Conservation (phyloP, 2,888 invertebrate species). For the Mythimna pallens region DNA sequence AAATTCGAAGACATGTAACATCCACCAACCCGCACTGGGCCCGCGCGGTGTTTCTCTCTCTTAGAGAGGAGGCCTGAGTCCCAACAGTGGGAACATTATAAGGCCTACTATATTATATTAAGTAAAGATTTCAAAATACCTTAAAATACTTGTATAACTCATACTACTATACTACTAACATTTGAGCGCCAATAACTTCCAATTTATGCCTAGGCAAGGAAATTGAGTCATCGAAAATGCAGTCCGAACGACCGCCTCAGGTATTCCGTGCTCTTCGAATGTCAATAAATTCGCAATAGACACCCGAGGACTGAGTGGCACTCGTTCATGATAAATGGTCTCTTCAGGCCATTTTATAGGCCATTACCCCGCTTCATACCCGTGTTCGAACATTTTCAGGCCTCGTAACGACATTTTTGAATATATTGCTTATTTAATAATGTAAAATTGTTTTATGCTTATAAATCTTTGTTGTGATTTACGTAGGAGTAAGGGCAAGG, state of each 20-base stretch:
- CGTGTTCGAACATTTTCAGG: slow-evolving; percentile 61
- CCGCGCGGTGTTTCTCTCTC: too few relatives aligned
- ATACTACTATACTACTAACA: not conserved
- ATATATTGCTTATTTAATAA: slow-evolving; percentile 68
- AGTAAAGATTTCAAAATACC: too few relatives aligned
- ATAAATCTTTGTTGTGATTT: slow-evolving; percentile 61
- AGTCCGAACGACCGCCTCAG: slow-evolving; percentile 46
- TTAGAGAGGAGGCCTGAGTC: too few relatives aligned
- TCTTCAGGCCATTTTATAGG: slow-evolving; percentile 68
- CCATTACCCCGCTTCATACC: slow-evolving; percentile 60
- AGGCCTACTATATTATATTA: too few relatives aligned
- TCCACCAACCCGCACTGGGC: too few relatives aligned
- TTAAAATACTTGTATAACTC: not conserved
- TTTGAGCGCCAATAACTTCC: slow-evolving; percentile 38
- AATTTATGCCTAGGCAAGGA: slow-evolving; percentile 31
- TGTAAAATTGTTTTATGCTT: slow-evolving; percentile 64
- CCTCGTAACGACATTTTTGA: slow-evolving; percentile 61
- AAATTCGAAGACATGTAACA: too few relatives aligned
- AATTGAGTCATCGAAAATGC: slow-evolving; percentile 54
- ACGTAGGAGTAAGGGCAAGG: slow-evolving; percentile 32
- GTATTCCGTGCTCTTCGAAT: slow-evolving; percentile 45
- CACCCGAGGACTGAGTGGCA: slow-evolving; percentile 50
- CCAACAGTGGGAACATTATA: too few relatives aligned
- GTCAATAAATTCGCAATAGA: slow-evolving; percentile 63
- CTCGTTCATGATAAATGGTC: slow-evolving; percentile 67